Percentiles rank a stretch among this genome's conserved stretches.
phyloP scores from a whole-genome alignment of 2,113 vertebrate species.

The Natator depressus region DNA sequence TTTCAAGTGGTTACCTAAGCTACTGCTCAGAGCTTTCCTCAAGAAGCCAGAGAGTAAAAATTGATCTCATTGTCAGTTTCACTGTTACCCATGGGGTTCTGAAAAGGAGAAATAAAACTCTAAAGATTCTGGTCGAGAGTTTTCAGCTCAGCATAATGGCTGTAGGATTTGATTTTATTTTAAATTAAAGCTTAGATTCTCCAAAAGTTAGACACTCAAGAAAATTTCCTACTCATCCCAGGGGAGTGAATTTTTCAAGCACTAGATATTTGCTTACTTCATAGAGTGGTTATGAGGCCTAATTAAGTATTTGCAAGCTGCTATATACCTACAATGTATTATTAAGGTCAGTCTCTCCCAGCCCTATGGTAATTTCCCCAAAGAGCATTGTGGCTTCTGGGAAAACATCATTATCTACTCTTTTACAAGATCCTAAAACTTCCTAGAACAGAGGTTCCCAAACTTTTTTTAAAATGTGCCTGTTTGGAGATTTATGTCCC shows the following conservation, averaged over 20 bases:
- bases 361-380: background rate
- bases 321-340: background rate
- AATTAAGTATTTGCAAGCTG: background rate
- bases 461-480: too few relatives aligned
- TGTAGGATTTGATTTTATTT: fast-evolving
- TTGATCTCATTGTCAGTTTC: background rate
- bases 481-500: too few relatives aligned
- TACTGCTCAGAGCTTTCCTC: background rate
- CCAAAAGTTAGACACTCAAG: background rate
- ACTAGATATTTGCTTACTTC: background rate
- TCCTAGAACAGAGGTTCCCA: too few relatives aligned
- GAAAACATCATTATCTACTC: too few relatives aligned
- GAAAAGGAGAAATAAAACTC: background rate
- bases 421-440: too few relatives aligned
- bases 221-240: background rate
- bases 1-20: background rate
- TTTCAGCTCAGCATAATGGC: background rate
- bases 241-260: background rate
- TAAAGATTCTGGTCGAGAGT: background rate
- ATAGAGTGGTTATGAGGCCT: background rate
- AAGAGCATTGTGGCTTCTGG: fast-evolving
- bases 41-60: background rate
- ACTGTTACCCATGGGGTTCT: background rate
- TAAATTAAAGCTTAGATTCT: fast-evolving
- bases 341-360: background rate